Conservation (phyloP, 2,888 invertebrate species). For the Acanthosepion lycidas region DNA sequence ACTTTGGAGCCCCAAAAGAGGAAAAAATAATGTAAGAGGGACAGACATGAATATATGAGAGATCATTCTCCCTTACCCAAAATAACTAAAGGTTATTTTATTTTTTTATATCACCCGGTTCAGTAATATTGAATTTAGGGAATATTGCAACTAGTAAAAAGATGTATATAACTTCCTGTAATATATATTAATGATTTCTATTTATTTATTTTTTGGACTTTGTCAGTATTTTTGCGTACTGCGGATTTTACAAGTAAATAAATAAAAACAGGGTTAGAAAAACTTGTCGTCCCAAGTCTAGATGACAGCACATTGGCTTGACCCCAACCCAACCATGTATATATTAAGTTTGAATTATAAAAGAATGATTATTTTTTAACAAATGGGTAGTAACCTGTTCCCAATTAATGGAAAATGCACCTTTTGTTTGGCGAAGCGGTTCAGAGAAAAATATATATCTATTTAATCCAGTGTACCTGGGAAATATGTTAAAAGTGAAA, state of each 20-base stretch:
- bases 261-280: no score
- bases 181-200: background rate
- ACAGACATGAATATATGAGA: background rate
- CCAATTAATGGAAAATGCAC: no score
- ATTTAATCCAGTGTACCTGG: no score
- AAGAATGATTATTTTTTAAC: no score
- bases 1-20: constrained; percentile 33
- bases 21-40: background rate
- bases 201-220: background rate
- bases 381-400: no score
- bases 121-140: background rate
- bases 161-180: background rate
- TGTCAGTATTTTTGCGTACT: background rate
- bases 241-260: background rate
- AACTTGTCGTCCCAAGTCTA: no score
- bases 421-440: no score
- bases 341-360: no score
- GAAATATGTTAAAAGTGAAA: no score
- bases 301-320: no score
- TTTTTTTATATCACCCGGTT: background rate
- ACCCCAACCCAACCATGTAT: no score
- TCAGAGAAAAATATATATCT: no score
- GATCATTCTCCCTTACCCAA: background rate
- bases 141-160: background rate
- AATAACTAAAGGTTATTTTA: background rate